Percentiles rank a stretch among this genome's conserved stretches.
Conservation (phyloP, 2,797 vertebrate species). For the Danio tinwini region DNA sequence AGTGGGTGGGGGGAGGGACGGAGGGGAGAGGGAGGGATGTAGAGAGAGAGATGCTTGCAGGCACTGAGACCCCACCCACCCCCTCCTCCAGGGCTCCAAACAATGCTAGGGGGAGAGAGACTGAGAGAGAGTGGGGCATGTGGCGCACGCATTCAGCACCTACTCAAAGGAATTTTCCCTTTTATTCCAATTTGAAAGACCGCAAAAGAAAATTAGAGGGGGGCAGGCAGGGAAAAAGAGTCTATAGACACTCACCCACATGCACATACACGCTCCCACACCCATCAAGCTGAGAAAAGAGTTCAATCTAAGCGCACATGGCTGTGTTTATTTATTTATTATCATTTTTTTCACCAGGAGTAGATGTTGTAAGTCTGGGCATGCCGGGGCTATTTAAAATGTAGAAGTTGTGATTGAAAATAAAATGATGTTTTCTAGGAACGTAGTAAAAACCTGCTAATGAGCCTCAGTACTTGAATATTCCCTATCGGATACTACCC, state of each 20-base stretch:
- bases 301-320: conserved; percentile 58
- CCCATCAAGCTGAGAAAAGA: conserved; percentile 40
- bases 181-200: conserved; percentile 74
- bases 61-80: conserved; percentile 77
- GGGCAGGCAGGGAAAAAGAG: conserved; percentile 38
- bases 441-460: conserved; percentile 22
- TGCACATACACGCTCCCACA: conserved; percentile 44
- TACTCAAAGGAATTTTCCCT: conserved; percentile 73
- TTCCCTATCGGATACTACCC: conserved; percentile 21
- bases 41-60: conserved; percentile 64
- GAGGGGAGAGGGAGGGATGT: conserved; percentile 58
- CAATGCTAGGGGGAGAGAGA: conserved; percentile 71
- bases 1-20: conserved; percentile 79
- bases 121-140: conserved; percentile 22
- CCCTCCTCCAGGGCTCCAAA: conserved; percentile 68
- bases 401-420: conserved; percentile 41
- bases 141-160: conserved; percentile 63
- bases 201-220: conserved; percentile 59
- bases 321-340: background rate
- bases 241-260: conserved; percentile 55
- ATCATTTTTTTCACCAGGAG: background rate
- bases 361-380: background rate
- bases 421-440: conserved; percentile 30
- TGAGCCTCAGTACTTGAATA: conserved; percentile 37
- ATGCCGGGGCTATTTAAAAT: conserved; percentile 5